Base-by-base conservation (phyloP, 1,140 invertebrate species). In the Calliphora vicina region DNA sequence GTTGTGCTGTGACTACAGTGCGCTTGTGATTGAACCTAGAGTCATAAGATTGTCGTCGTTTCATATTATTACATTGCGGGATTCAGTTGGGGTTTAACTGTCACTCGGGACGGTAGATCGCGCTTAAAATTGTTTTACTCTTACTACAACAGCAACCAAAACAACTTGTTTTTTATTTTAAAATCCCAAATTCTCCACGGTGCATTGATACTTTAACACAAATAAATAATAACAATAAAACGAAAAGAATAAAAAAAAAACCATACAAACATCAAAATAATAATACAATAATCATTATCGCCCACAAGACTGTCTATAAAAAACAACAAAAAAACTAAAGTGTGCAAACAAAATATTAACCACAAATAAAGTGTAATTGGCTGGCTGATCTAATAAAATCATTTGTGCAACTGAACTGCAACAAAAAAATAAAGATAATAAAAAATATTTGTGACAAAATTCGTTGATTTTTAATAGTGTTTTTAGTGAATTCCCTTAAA, bases 81-180 rank as follows among this genome's bases (percentile, higher is more conserved):
- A 86, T 90, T 90, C 90, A 91, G 89, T 90, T 90, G 90, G 90
- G 90, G 90, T 90, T 91, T 91, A 86, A 89, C 88, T 89, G 90
- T 85, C 90, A 91, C 90, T 90, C 90, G 90, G 90, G 90, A 91
- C 88, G 87, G 88, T 88, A 88, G 85, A 84, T 85, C 86, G 83
- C 88, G 88, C 88, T 89, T 87, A 85, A 72, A 89, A 78, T 78
- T 78, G 74, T 88, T 86, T 88, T 88, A 67, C 61, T 67, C 61
- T 87, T 86, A 86, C 87, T 84, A 72, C 57, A 20, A 43, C 71
- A 26, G 17, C 25, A 74, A 25, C 67, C 67, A 72, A 72, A 29
- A 15, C 35, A 42, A 78, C 35, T 20, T 76, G 73, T 76, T 29
- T 76, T n/a, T n/a, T n/a, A n/a, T n/a, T n/a, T 86, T 86, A 89